A percentile compares a stretch with the other conserved stretches of the same genome.
Conservation (phyloP, 2,888 invertebrate genomes). For the Falcaria lacertinaria region DNA sequence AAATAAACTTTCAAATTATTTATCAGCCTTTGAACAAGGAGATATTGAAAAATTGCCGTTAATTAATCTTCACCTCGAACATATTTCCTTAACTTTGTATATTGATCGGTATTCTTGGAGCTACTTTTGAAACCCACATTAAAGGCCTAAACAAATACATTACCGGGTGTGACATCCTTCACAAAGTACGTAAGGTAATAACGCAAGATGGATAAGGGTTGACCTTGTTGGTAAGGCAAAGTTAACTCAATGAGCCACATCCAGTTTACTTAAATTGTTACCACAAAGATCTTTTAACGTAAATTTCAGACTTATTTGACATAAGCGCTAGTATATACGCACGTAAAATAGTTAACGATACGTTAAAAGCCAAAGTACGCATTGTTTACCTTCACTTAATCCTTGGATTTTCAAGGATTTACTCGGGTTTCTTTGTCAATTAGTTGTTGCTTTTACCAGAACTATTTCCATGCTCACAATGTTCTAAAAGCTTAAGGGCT, state of each 20-base stretch:
- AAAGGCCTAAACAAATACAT: too few relatives aligned
- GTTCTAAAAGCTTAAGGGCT: too few relatives aligned
- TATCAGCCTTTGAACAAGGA: too few relatives aligned
- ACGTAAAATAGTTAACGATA: background rate
- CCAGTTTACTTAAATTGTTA: constrained; percentile 1
- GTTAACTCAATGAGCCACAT: constrained; percentile 1
- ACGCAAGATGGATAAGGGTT: background rate
- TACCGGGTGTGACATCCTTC: background rate
- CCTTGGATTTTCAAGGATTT: constrained; percentile 23
- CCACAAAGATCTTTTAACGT: constrained; percentile 3
- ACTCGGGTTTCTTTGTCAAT: constrained; percentile 23
- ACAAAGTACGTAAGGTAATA: background rate
- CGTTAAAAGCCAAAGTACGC: constrained; percentile 14
- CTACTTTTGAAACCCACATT: too few relatives aligned
- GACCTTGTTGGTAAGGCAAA: background rate
- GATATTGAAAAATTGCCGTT: too few relatives aligned
- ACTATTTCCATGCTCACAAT: too few relatives aligned
- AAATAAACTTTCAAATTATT: too few relatives aligned
- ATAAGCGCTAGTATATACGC: too few relatives aligned
- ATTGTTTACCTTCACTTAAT: constrained; percentile 36
- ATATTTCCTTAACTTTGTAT: too few relatives aligned
- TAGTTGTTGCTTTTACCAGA: constrained; percentile 18
- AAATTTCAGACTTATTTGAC: too few relatives aligned
- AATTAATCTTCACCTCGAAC: too few relatives aligned
- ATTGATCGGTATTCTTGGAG: too few relatives aligned